phyloP scores from a whole-genome alignment of 2,888 invertebrate species.

The Cylloceria caligata region DNA sequence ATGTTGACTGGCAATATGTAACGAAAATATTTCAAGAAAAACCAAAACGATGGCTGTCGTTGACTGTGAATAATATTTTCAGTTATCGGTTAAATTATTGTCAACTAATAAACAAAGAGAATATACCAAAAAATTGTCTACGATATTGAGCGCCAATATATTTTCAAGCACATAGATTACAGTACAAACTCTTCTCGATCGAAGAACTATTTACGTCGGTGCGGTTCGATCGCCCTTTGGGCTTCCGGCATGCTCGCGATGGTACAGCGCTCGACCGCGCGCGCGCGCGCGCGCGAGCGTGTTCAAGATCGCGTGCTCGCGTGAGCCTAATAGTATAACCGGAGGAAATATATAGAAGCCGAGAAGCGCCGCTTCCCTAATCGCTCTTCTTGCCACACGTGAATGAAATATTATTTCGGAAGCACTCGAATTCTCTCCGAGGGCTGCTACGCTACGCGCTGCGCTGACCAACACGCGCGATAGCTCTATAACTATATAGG shows the following conservation, averaged over 20 bases:
- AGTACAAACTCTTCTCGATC: not conserved
- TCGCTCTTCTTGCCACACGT: constrained; percentile 58
- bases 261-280: constrained; percentile 54
- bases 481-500: constrained; percentile 13
- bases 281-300: constrained; percentile 53
- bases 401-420: constrained; percentile 78
- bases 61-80: no score
- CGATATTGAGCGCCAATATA: not conserved
- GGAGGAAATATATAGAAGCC: constrained; percentile 71
- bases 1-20: not conserved
- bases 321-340: constrained; percentile 74
- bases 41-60: no score
- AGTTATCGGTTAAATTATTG: no score
- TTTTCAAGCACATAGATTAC: not conserved
- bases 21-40: not conserved
- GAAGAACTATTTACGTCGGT: constrained; percentile 49
- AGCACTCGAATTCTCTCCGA: constrained; percentile 66
- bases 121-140: not conserved
- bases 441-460: constrained; percentile 56
- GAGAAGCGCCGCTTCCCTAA: constrained; percentile 48
- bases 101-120: not conserved
- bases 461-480: constrained; percentile 32
- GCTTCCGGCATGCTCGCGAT: constrained; percentile 67
- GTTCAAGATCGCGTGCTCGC: constrained; percentile 77
- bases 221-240: constrained; percentile 58